Percentiles rank a stretch among this genome's conserved stretches.
Evolutionary conservation across 64 coral and sea anemone genomes (phyloP).

Genomic region (Orbicella faveolata): DNA sequence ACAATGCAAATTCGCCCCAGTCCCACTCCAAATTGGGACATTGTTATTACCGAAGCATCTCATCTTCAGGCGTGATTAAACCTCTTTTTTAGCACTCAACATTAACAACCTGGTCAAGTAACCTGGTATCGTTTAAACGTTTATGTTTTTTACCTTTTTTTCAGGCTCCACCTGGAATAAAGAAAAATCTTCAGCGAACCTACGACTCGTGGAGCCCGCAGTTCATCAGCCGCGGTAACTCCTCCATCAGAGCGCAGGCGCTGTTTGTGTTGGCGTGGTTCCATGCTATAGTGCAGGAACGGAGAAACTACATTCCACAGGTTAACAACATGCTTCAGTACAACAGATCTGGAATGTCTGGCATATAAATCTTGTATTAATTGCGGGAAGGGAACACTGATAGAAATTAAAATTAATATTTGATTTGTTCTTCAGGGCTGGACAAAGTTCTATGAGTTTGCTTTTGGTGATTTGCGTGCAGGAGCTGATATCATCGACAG

Average conservation of each 20-base stretch:
- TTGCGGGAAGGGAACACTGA: too few relatives aligned
- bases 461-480: constrained; percentile 84
- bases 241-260: constrained; percentile 94
- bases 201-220: constrained; percentile 96
- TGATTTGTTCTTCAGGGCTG: constrained; percentile 71
- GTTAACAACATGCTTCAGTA: constrained; percentile 25
- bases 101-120: too few relatives aligned
- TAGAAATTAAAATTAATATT: background rate
- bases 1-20: too few relatives aligned
- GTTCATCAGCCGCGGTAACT: constrained; percentile 85
- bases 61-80: too few relatives aligned
- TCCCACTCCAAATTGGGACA: too few relatives aligned
- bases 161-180: constrained; percentile 93
- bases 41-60: too few relatives aligned
- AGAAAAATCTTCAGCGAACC: constrained; percentile 95
- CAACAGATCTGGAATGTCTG: background rate
- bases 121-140: background rate
- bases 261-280: constrained; percentile 97
- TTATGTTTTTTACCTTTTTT: background rate
- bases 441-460: constrained; percentile 99
- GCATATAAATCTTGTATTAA: too few relatives aligned
- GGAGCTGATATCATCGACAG: constrained; percentile 97
- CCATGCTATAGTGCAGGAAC: constrained; percentile 93
- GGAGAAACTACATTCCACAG: constrained; percentile 99
- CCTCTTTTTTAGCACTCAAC: too few relatives aligned